A percentile compares a stretch with the other conserved stretches of the same genome.
These are phyloP conservation scores for Saimiri boliviensis DNA, from an alignment of 2,113 vertebrate species.

Conservation along the genomic window DNA sequence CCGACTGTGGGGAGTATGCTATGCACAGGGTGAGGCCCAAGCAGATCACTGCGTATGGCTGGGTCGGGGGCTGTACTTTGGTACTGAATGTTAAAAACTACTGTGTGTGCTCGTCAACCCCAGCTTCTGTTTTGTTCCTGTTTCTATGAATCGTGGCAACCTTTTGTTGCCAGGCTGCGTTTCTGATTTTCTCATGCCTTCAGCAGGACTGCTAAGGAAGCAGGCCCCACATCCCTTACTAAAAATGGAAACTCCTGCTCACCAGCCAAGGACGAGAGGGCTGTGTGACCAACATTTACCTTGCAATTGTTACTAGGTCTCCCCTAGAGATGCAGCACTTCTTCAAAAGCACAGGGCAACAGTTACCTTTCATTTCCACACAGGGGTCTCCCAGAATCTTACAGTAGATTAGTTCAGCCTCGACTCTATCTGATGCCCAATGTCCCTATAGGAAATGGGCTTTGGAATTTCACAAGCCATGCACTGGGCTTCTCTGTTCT, in stretches of 20 bases:
- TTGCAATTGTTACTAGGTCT: background rate
- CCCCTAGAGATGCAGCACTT: background rate
- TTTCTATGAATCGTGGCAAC: background rate
- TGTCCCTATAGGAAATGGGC: background rate
- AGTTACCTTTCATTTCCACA: background rate
- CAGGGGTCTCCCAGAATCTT: background rate
- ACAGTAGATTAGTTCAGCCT: background rate
- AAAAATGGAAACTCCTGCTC: conserved; percentile 36
- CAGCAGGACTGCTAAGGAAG: background rate
- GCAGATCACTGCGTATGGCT: accelerated
- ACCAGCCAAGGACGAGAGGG: background rate
- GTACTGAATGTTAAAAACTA: background rate
- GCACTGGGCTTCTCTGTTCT: background rate
- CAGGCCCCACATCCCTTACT: background rate
- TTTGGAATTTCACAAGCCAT: background rate
- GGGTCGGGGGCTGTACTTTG: background rate
- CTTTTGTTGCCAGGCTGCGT: background rate
- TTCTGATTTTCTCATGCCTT: background rate
- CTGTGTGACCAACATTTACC: background rate
- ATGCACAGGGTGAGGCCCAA: background rate
- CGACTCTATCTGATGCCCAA: background rate
- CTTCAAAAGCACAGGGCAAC: background rate
- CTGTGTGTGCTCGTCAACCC: background rate
- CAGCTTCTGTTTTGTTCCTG: background rate
- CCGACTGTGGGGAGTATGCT: accelerated